Evolutionary conservation across 2,888 invertebrate genomes (phyloP).

Genomic region (Harpalus rubripes): DNA sequence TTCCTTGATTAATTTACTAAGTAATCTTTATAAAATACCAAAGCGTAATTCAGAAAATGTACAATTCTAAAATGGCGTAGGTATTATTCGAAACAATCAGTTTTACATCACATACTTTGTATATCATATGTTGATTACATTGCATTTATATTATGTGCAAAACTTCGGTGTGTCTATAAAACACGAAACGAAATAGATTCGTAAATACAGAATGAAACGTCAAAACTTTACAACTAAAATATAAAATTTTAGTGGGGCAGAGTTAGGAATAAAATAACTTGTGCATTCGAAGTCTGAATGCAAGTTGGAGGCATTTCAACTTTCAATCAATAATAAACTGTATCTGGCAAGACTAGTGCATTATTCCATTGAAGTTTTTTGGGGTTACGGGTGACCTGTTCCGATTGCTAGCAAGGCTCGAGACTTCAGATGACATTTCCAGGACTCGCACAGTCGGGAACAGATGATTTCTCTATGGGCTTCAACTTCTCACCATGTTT

Average conservation of each 20-base stretch:
- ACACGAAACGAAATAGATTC: background rate
- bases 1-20: too few species aligned
- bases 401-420: conserved; percentile 7
- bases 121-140: too few species aligned
- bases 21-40: too few species aligned
- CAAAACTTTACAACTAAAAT: conserved; percentile 13
- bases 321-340: conserved; percentile 48
- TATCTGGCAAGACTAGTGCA: conserved; percentile 52
- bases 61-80: too few species aligned
- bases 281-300: background rate
- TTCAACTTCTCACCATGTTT: background rate
- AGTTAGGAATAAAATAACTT: conserved; percentile 14
- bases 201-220: conserved; percentile 12
- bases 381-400: conserved; percentile 46
- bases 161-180: background rate
- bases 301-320: conserved; percentile 32
- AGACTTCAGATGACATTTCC: conserved; percentile 46
- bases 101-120: too few species aligned
- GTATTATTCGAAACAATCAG: too few species aligned
- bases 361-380: conserved; percentile 48
- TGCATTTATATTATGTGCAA: background rate
- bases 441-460: background rate
- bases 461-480: background rate
- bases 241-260: background rate
- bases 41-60: too few species aligned